phyloP scores from a whole-genome alignment of 2,113 vertebrate species.

The Rhagologus leucostigma region DNA sequence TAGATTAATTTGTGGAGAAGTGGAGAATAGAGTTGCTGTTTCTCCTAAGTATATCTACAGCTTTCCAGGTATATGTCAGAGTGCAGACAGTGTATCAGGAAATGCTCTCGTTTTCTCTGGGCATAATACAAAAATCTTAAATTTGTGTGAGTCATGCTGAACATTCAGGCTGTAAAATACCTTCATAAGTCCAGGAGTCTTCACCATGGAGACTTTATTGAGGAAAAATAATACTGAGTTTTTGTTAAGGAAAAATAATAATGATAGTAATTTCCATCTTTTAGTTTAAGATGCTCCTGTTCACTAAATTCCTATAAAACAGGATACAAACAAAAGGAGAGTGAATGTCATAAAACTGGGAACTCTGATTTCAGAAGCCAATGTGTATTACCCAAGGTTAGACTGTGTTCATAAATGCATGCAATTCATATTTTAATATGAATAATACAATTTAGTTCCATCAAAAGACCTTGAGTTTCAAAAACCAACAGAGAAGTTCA shows the following conservation, averaged over 20 bases:
- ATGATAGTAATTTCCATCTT: not conserved
- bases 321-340: not conserved
- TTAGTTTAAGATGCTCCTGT: not conserved
- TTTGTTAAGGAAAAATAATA: not conserved
- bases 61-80: not conserved
- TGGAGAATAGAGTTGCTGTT: not conserved
- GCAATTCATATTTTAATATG: not conserved
- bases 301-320: not conserved
- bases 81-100: not conserved
- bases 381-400: not conserved
- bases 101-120: not conserved
- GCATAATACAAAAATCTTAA: not conserved
- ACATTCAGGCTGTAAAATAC: not conserved
- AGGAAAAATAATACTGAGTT: not conserved
- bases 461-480: not conserved
- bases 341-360: not conserved
- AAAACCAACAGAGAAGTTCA: not conserved
- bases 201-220: not conserved
- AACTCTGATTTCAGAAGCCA: not conserved
- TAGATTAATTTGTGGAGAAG: not conserved
- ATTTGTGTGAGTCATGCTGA: not conserved
- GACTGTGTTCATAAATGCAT: not conserved
- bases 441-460: not conserved
- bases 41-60: not conserved
- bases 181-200: not conserved